A percentile compares a stretch with the other conserved stretches of the same genome.
Conservation (phyloP, 2,113 vertebrate genomes). For the Patagioenas fasciata region DNA sequence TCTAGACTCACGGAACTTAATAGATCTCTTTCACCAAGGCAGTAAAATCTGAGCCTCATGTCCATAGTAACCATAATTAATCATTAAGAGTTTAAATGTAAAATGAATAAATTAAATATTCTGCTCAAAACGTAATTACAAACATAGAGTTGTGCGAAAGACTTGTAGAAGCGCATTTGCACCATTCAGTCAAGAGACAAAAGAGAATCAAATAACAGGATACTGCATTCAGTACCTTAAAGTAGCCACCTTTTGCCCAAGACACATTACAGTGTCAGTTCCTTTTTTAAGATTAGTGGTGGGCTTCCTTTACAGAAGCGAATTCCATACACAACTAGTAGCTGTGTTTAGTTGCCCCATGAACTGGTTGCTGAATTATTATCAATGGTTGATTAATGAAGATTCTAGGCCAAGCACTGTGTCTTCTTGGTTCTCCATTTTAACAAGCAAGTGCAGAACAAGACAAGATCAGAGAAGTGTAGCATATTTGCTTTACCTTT, state of each 20-base stretch:
- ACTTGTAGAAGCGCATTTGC: not conserved
- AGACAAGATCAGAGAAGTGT: not conserved
- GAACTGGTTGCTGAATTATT: not conserved
- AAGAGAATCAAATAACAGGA: not conserved
- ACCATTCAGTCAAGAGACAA: not conserved
- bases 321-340: not conserved
- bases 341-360: not conserved
- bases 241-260: not conserved
- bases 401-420: not conserved
- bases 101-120: not conserved
- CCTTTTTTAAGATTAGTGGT: no score
- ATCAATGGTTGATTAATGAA: not conserved
- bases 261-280: not conserved
- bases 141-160: not conserved
- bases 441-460: not conserved
- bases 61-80: not conserved
- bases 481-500: slow-evolving; percentile 77
- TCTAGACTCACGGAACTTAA: not conserved
- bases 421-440: slow-evolving; percentile 6
- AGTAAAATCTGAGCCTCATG: not conserved
- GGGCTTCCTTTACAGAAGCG: not conserved
- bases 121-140: not conserved
- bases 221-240: no score
- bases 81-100: not conserved
- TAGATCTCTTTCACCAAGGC: not conserved